phyloP scores from a whole-genome alignment of 2,797 vertebrate genomes.

The Lacerta agilis region DNA sequence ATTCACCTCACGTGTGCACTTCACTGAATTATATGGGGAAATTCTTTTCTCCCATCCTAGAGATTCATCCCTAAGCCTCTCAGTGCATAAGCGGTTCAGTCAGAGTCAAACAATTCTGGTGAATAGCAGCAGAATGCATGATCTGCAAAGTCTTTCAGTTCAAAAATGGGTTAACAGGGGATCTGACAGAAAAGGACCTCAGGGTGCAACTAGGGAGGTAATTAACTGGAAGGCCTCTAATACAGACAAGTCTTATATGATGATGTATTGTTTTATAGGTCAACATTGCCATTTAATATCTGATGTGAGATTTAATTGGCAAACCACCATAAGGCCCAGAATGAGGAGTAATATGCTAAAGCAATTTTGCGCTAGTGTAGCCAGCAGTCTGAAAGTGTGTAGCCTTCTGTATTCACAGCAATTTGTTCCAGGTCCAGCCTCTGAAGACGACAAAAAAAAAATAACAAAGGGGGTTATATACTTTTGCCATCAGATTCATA shows the following conservation, averaged over 20 bases:
- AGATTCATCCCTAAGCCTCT: not conserved
- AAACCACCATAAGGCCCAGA: constrained; percentile 38
- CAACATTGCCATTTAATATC: constrained; percentile 41
- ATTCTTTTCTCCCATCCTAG: not conserved
- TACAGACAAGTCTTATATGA: constrained; percentile 37
- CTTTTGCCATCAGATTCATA: not conserved
- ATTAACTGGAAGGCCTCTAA: constrained; percentile 55
- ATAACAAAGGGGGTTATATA: not conserved
- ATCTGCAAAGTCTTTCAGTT: constrained; percentile 48
- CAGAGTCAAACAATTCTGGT: constrained; percentile 4
- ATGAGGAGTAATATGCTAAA: constrained; percentile 42
- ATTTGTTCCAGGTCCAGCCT: constrained; percentile 13
- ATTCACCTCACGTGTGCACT: not conserved
- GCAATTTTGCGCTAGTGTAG: not conserved
- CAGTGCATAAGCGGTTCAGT: not conserved
- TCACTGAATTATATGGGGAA: not conserved
- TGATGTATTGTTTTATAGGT: constrained; percentile 38
- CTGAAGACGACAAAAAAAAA: not conserved
- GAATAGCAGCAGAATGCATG: constrained; percentile 33
- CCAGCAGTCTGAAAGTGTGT: constrained; percentile 20
- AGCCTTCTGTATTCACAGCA: constrained; percentile 22
- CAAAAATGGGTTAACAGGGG: constrained; percentile 44
- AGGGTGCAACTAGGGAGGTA: constrained; percentile 39
- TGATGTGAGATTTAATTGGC: constrained; percentile 55
- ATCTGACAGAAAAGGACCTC: constrained; percentile 37